Percentiles rank a stretch among this genome's conserved stretches.
Conservation (phyloP, 2,888 invertebrate genomes). For the Aleiodes alternator region DNA sequence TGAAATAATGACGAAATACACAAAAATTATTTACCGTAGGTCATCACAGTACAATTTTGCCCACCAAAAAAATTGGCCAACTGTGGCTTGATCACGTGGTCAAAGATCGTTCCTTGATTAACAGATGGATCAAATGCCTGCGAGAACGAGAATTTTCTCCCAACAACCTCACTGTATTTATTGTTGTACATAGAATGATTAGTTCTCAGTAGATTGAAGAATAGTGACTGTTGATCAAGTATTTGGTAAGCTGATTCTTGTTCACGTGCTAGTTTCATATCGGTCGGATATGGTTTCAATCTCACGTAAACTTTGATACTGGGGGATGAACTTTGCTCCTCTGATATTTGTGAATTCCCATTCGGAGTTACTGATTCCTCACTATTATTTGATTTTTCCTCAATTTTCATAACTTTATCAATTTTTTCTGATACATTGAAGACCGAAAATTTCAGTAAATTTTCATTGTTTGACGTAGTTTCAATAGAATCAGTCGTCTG, state of each 20-base stretch:
- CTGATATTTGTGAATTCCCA: not conserved
- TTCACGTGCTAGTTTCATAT: not conserved
- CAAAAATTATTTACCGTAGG: constrained; percentile 10
- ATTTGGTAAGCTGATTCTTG: not conserved
- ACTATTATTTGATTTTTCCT: not conserved
- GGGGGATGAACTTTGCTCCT: too few relatives aligned
- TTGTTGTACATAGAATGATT: not conserved
- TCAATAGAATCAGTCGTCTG: too few relatives aligned
- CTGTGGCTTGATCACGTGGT: constrained; percentile 3
- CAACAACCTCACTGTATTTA: not conserved
- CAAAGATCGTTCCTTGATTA: not conserved
- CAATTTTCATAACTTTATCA: not conserved
- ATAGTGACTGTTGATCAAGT: not conserved
- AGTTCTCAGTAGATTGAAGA: not conserved
- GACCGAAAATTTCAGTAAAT: too few relatives aligned
- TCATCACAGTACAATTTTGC: not conserved
- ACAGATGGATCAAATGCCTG: not conserved
- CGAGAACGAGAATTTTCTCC: not conserved
- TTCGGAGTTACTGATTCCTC: not conserved
- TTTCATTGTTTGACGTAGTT: too few relatives aligned
- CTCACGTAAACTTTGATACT: constrained; percentile 2
- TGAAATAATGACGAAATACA: not conserved
- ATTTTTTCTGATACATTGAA: not conserved
- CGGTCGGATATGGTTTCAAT: not conserved
- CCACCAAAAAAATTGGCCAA: not conserved